phyloP scores from a whole-genome alignment of 2,797 vertebrate species.

The Molossus alvarezi region DNA sequence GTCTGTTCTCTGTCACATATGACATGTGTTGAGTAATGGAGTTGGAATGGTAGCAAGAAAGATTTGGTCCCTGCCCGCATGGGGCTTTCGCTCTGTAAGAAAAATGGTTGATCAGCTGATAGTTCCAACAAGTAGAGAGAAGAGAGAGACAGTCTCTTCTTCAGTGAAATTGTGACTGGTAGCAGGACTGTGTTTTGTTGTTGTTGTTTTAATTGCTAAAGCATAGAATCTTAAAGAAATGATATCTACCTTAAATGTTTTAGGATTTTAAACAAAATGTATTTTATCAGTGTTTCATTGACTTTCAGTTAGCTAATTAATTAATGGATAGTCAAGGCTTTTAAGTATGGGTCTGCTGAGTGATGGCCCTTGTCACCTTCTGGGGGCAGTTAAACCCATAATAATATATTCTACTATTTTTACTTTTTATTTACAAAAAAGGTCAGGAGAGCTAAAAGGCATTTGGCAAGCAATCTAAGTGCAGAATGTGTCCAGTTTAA shows the following conservation, averaged over 20 bases:
- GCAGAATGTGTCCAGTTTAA: neutral
- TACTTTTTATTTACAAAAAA: conserved; percentile 61
- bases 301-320: neutral
- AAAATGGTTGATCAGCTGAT: neutral
- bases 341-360: neutral
- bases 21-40: neutral
- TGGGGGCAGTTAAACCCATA: neutral
- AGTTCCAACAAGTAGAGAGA: fast-evolving
- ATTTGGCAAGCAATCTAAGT: conserved; percentile 45
- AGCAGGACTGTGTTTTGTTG: neutral
- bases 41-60: neutral
- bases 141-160: neutral
- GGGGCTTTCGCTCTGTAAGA: neutral
- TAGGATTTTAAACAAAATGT: neutral
- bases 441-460: neutral
- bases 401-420: neutral
- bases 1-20: neutral
- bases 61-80: neutral
- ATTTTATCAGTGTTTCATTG: neutral
- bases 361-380: neutral
- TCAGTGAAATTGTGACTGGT: neutral
- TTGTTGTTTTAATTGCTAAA: neutral
- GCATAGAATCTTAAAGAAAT: neutral
- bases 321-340: neutral
- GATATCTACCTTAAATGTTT: neutral